Conservation (phyloP, 2,113 vertebrate genomes). For the Bubo bubo region DNA sequence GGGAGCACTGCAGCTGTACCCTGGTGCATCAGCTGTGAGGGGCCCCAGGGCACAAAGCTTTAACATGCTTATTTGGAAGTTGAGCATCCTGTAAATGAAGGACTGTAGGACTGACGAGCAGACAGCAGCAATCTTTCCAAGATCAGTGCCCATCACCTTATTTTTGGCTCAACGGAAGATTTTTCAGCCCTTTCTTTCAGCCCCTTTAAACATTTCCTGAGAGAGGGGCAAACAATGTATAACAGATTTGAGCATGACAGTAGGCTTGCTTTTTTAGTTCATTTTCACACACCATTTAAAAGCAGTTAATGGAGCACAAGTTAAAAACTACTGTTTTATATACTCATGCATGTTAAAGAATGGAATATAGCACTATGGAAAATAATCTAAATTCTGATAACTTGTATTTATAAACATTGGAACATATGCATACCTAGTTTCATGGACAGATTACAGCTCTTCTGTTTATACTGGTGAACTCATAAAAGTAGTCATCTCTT, state of each 20-base stretch:
- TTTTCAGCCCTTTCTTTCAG: neutral
- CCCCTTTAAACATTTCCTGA: neutral
- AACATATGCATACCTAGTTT: neutral
- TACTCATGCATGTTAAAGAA: neutral
- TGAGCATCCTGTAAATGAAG: neutral
- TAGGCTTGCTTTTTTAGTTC: neutral
- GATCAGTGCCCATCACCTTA: neutral
- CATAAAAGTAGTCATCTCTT: neutral
- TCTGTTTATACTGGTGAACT: neutral
- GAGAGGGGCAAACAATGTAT: neutral
- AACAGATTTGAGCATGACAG: neutral
- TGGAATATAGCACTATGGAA: neutral
- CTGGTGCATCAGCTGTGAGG: neutral
- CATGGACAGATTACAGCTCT: neutral
- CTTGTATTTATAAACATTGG: neutral
- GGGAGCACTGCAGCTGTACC: neutral
- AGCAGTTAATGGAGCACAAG: neutral
- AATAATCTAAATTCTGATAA: neutral
- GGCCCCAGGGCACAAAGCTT: neutral
- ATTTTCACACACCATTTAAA: neutral
- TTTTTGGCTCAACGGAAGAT: neutral
- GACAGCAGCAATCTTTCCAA: neutral
- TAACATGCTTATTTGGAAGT: neutral
- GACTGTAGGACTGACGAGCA: neutral
- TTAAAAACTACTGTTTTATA: neutral